Conservation (phyloP, 2,797 vertebrate species). For the Siniperca undulata region DNA sequence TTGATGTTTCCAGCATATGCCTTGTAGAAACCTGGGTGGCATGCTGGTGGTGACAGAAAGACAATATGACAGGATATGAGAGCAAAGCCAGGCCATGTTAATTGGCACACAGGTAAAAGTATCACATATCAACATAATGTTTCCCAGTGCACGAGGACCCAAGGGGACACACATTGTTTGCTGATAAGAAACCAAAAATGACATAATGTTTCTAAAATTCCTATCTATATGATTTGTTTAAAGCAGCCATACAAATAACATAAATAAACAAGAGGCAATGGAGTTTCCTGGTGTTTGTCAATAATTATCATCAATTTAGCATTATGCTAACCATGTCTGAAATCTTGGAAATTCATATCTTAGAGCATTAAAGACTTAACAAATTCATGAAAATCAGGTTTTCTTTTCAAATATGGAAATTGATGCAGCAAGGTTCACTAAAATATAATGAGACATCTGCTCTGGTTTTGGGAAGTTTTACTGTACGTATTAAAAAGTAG, state of each 20-base stretch:
- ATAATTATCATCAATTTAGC: neutral
- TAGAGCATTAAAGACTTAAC: conserved; percentile 5
- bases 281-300: neutral
- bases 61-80: conserved; percentile 23
- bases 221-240: neutral
- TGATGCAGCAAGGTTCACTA: conserved; percentile 11
- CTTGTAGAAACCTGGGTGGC: conserved; percentile 95
- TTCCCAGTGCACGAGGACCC: neutral
- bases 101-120: neutral
- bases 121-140: neutral
- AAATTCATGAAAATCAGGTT: conserved; percentile 35
- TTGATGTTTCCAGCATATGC: conserved; percentile 94
- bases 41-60: conserved; percentile 86
- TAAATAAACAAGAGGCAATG: neutral
- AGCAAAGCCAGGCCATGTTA: neutral
- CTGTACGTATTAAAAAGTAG: conserved; percentile 16
- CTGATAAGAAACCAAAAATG: conserved; percentile 1
- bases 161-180: neutral
- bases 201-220: conserved; percentile 1
- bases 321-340: neutral
- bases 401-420: conserved; percentile 48
- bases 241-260: neutral
- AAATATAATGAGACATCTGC: conserved; percentile 49
- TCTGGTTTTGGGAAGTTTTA: conserved; percentile 9
- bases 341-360: conserved; percentile 15